phyloP scores from a whole-genome alignment of 2,113 vertebrate species.

The Etheostoma cragini region DNA sequence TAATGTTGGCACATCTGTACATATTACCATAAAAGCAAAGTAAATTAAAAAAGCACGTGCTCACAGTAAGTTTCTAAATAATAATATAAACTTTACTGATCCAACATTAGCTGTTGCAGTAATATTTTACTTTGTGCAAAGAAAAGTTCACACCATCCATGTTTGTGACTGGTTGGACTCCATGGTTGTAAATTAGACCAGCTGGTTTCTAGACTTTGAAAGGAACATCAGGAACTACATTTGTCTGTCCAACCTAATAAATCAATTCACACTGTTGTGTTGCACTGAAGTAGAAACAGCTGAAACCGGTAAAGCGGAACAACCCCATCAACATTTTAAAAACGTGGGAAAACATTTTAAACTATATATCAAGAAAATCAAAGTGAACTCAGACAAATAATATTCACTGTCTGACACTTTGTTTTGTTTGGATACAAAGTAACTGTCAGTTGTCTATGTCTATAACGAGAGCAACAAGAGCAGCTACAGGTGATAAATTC shows the following conservation, averaged over 20 bases:
- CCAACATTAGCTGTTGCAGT: background rate
- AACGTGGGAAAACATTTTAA: background rate
- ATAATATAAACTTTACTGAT: background rate
- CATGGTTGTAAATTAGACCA: conserved; percentile 26
- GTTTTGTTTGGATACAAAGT: too few relatives aligned
- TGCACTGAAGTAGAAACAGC: background rate
- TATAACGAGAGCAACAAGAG: background rate
- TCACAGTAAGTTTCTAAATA: background rate
- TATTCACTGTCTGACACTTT: too few relatives aligned
- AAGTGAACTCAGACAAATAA: background rate
- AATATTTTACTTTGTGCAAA: background rate
- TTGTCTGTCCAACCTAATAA: conserved; percentile 7
- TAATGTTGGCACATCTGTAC: background rate
- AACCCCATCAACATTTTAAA: background rate
- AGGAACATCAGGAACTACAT: conserved; percentile 28
- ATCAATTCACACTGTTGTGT: conserved; percentile 34
- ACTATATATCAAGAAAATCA: background rate
- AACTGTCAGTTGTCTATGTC: background rate
- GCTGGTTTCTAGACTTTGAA: conserved; percentile 35
- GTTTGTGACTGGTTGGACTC: conserved; percentile 1
- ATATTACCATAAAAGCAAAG: background rate
- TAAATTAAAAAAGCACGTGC: background rate
- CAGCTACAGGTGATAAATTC: background rate
- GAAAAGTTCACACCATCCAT: background rate
- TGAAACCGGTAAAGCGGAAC: background rate